These are phyloP conservation scores for Meloidogyne exigua DNA, from an alignment of 1,140 invertebrate genomes.

Conservation along the genomic window DNA sequence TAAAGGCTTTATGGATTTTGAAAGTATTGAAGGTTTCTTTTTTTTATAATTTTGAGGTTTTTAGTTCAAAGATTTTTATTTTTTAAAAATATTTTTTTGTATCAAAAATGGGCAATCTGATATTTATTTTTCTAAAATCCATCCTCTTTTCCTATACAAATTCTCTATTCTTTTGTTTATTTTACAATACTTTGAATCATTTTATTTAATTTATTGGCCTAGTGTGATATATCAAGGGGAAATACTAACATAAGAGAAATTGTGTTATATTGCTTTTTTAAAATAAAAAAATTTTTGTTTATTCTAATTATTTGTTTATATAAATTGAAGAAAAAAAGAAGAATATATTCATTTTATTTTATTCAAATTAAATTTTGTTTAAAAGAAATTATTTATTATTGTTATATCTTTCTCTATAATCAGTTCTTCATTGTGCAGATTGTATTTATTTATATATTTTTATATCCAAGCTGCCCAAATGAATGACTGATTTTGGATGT, in stretches of 20 bases:
- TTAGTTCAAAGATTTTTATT: too few species aligned
- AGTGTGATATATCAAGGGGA: not conserved
- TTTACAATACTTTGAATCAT: not conserved
- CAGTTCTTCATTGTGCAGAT: slow-evolving; percentile 24
- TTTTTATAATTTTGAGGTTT: not conserved
- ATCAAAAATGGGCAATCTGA: not conserved
- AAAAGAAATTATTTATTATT: not conserved
- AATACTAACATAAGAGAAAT: too few species aligned
- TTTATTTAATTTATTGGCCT: not conserved
- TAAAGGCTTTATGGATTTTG: slow-evolving; percentile 1
- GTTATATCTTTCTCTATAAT: not conserved
- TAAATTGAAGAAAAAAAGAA: not conserved
- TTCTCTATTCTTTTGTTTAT: not conserved
- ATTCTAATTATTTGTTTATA: not conserved
- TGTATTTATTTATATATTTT: slow-evolving; percentile 7
- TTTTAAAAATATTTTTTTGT: not conserved
- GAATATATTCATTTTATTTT: not conserved
- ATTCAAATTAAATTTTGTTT: not conserved
- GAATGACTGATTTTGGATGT: slow-evolving; percentile 11
- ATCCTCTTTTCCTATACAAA: not conserved
- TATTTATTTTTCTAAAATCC: not conserved
- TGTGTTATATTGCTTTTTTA: not conserved
- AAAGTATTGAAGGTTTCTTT: not conserved
- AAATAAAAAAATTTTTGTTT: not conserved
- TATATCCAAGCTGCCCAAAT: slow-evolving; percentile 26